phyloP scores from a whole-genome alignment of 2,888 invertebrate genomes.

The Hyppa rectilinea region DNA sequence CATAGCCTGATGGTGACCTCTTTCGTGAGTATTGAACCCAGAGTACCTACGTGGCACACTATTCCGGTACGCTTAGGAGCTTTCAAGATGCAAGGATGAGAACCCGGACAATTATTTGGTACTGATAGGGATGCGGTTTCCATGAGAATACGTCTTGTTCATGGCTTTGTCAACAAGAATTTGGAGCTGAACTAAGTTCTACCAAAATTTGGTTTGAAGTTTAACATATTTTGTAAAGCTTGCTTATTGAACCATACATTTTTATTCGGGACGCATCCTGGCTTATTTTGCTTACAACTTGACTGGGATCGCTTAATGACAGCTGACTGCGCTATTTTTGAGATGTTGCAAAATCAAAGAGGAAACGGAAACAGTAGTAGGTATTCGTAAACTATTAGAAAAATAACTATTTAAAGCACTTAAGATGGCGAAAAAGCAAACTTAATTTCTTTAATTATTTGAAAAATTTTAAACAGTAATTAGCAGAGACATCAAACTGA shows the following conservation, averaged over 20 bases:
- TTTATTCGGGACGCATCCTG: slow-evolving; percentile 23
- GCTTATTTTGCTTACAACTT: slow-evolving; percentile 32
- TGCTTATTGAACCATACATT: slow-evolving; percentile 27
- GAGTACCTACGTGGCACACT: slow-evolving; percentile 29
- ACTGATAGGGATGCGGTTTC: slow-evolving; percentile 8
- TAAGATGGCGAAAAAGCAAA: too few relatives aligned
- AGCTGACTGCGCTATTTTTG: slow-evolving; percentile 20
- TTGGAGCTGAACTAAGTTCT: too few relatives aligned
- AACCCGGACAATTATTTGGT: slow-evolving; percentile 46
- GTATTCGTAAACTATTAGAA: not conserved
- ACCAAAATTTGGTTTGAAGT: too few relatives aligned
- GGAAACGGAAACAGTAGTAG: not conserved
- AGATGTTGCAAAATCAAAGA: slow-evolving; percentile 13
- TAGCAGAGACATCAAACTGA: slow-evolving; percentile 4
- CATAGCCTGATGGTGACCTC: slow-evolving; percentile 27
- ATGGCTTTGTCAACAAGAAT: not conserved
- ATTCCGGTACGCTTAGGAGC: slow-evolving; percentile 29
- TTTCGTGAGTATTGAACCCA: slow-evolving; percentile 36
- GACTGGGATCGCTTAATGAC: slow-evolving; percentile 23
- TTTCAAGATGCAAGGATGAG: slow-evolving; percentile 39
- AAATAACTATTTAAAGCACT: not conserved
- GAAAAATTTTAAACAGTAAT: not conserved
- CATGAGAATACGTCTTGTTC: not conserved
- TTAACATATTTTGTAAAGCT: too few relatives aligned
- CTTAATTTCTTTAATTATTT: not conserved